Evolutionary conservation across 2,797 vertebrate species (phyloP).

Genomic region (Calcarius lapponicus): DNA sequence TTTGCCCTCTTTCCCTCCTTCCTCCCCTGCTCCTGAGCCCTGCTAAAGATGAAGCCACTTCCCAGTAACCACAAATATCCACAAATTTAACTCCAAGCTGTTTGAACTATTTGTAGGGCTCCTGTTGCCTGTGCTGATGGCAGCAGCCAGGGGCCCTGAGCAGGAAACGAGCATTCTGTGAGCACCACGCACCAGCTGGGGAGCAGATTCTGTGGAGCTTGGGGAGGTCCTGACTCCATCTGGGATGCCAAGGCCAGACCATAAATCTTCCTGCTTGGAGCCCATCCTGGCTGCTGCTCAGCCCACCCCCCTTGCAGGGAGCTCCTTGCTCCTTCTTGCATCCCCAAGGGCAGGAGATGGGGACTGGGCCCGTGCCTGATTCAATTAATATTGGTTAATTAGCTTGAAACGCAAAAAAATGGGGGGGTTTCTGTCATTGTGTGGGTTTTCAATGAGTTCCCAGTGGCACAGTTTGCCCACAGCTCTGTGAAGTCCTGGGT

Average conservation of each 20-base stretch:
- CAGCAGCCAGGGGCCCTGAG: background rate
- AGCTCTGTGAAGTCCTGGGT: background rate
- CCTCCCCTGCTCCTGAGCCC: background rate
- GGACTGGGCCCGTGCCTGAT: background rate
- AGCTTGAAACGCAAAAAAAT: background rate
- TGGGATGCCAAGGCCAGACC: background rate
- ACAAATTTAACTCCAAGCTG: slow-evolving; percentile 14
- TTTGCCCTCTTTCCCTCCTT: background rate
- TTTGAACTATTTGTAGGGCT: background rate
- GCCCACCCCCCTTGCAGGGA: background rate
- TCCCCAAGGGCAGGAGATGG: background rate
- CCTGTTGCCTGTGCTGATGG: background rate
- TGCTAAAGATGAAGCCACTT: background rate
- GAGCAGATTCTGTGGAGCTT: background rate
- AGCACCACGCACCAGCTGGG: slow-evolving; percentile 48
- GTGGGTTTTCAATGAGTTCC: background rate
- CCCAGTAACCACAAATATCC: background rate
- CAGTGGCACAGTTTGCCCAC: background rate
- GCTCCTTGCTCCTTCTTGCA: background rate
- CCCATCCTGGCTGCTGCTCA: background rate
- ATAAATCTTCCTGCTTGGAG: background rate
- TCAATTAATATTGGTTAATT: background rate
- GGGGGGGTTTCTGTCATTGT: background rate
- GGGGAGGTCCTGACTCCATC: background rate
- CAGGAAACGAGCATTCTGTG: background rate